Evolutionary conservation across 2,797 vertebrate genomes (phyloP).

Genomic region (Tapera naevia): DNA sequence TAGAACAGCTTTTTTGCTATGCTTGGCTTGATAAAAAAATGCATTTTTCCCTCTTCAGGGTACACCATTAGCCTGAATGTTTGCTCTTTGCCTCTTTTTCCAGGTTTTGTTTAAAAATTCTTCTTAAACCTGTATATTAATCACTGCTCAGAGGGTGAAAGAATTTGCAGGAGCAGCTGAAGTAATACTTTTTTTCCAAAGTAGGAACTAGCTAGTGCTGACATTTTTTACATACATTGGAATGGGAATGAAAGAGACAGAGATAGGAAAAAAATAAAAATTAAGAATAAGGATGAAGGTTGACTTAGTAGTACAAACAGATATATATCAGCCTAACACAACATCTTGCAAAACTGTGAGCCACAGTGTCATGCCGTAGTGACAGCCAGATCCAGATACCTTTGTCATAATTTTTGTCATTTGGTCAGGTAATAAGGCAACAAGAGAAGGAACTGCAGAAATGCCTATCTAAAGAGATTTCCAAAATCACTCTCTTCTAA

Average conservation of each 20-base stretch:
- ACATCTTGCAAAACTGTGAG: background rate
- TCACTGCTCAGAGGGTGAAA: conserved; percentile 59
- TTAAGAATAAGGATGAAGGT: background rate
- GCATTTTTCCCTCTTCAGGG: conserved; percentile 61
- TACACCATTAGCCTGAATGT: conserved; percentile 66
- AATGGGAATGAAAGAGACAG: background rate
- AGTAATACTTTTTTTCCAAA: conserved; percentile 18
- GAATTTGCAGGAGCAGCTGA: conserved; percentile 56
- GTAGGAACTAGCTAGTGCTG: conserved; percentile 32
- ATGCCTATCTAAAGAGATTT: background rate
- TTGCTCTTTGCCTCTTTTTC: conserved; percentile 57
- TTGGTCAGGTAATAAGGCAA: background rate
- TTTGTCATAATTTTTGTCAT: background rate
- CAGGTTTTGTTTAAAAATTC: conserved; percentile 70
- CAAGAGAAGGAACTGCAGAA: background rate
- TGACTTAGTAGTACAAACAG: background rate
- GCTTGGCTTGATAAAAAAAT: conserved; percentile 71
- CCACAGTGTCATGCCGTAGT: background rate
- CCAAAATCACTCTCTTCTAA: background rate
- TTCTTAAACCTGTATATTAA: conserved; percentile 69
- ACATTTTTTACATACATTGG: background rate
- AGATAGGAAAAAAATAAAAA: background rate
- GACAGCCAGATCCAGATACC: background rate
- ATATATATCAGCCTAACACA: background rate
- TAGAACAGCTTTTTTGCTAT: conserved; percentile 65